Conservation (phyloP, 2,113 vertebrate species). For the Dipodomys spectabilis region DNA sequence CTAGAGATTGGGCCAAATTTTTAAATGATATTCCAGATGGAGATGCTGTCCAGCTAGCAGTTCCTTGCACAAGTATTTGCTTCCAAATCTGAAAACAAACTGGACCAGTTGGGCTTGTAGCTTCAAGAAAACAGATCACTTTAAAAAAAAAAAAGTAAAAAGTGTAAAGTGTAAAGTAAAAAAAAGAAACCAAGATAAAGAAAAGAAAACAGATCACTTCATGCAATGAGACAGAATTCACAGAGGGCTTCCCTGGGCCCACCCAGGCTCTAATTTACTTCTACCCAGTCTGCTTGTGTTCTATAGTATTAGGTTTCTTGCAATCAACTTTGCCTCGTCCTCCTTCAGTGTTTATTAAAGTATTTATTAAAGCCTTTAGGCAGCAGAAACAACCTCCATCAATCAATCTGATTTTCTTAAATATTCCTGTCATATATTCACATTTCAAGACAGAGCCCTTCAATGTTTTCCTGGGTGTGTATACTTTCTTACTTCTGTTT, state of each 20-base stretch:
- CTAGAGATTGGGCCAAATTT: conserved; percentile 52
- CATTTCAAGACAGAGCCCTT: not conserved
- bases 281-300: not conserved
- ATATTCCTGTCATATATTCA: conserved; percentile 6
- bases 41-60: conserved; percentile 27
- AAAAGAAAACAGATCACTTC: conserved; percentile 72
- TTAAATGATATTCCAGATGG: conserved; percentile 59
- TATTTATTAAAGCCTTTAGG: conserved; percentile 32
- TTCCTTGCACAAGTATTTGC: conserved; percentile 65
- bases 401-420: not conserved
- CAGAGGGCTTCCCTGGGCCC: conserved; percentile 61
- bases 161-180: too few species aligned
- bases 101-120: conserved; percentile 81
- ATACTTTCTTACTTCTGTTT: not conserved
- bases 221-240: conserved; percentile 41
- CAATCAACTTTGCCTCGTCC: conserved; percentile 27
- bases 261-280: conserved; percentile 36
- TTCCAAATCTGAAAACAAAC: conserved; percentile 68
- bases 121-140: conserved; percentile 74
- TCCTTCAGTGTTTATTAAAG: not conserved
- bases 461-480: not conserved
- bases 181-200: not conserved
- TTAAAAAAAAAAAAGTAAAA: too few species aligned
- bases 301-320: conserved; percentile 35
- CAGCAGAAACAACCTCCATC: conserved; percentile 17